These are phyloP conservation scores for Acrossocheilus fasciatus DNA, from an alignment of 2,797 vertebrate genomes.

Conservation along the genomic window DNA sequence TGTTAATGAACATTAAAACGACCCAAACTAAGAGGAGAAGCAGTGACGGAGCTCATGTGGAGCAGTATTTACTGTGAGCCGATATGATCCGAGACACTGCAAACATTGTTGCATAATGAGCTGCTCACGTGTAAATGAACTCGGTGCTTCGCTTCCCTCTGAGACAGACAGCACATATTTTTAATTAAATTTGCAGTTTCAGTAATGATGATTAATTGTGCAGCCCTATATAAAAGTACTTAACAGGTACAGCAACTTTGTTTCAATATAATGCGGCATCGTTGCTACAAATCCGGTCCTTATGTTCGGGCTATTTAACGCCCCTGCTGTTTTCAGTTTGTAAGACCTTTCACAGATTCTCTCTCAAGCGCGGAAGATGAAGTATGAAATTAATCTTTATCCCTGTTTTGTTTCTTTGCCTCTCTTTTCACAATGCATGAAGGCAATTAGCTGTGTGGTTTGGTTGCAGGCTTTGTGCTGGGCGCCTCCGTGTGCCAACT, in stretches of 20 bases:
- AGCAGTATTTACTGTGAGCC: not conserved
- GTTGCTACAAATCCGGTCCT: not conserved
- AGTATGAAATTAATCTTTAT: constrained; percentile 81
- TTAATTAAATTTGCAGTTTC: not conserved
- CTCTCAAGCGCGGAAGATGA: constrained; percentile 74
- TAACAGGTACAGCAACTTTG: not conserved
- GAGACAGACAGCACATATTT: not conserved
- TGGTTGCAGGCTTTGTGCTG: constrained; percentile 76
- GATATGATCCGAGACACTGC: not conserved
- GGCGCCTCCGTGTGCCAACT: constrained; percentile 77
- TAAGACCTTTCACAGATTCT: constrained; percentile 75
- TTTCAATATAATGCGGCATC: not conserved
- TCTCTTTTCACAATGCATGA: constrained; percentile 76
- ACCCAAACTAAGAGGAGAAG: not conserved
- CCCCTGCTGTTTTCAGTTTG: constrained; percentile 74
- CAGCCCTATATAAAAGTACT: not conserved
- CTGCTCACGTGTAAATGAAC: not conserved
- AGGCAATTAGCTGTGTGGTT: constrained; percentile 82
- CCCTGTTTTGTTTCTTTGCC: constrained; percentile 76
- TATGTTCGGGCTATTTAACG: constrained; percentile 33
- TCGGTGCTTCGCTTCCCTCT: not conserved
- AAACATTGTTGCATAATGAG: not conserved
- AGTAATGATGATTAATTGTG: not conserved
- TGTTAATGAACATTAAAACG: not conserved
- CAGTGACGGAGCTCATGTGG: not conserved